These are phyloP conservation scores for Parauchenoglanis punctatus DNA, from an alignment of 2,797 vertebrate genomes.

Conservation along the genomic window DNA sequence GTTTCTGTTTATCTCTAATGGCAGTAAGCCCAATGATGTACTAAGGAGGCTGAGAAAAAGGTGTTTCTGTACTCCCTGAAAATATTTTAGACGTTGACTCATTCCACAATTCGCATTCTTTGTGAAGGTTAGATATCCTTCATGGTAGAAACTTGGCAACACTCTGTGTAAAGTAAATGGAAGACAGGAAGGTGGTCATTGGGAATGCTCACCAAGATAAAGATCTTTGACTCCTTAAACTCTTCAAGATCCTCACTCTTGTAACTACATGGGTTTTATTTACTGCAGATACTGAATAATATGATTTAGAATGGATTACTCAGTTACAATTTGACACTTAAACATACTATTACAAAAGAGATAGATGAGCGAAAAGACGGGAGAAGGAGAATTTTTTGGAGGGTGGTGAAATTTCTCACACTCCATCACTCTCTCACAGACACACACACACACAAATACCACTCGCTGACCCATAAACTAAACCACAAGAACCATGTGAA, in stretches of 20 bases:
- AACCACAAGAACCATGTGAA: slow-evolving; percentile 10
- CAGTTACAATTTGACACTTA: neutral
- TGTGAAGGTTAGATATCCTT: slow-evolving; percentile 63
- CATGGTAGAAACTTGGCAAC: slow-evolving; percentile 50
- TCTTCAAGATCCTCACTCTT: neutral
- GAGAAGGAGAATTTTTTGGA: neutral
- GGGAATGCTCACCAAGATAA: neutral
- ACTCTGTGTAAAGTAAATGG: neutral
- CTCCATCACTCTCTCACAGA: neutral
- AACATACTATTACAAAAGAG: neutral
- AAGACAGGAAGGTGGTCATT: neutral
- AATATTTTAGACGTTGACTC: slow-evolving; percentile 79
- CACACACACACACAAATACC: neutral
- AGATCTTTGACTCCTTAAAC: slow-evolving; percentile 22
- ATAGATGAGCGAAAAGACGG: neutral
- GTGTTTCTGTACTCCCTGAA: slow-evolving; percentile 53
- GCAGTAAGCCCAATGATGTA: neutral
- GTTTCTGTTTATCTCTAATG: slow-evolving; percentile 23
- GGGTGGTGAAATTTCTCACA: neutral
- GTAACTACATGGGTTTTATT: neutral
- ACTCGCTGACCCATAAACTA: slow-evolving; percentile 28
- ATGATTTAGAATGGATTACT: neutral
- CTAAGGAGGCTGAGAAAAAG: neutral
- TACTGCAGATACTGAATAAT: neutral
- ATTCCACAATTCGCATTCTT: slow-evolving; percentile 76